These are phyloP conservation scores for Takifugu bimaculatus DNA, from an alignment of 2,113 vertebrate genomes.

Conservation along the genomic window DNA sequence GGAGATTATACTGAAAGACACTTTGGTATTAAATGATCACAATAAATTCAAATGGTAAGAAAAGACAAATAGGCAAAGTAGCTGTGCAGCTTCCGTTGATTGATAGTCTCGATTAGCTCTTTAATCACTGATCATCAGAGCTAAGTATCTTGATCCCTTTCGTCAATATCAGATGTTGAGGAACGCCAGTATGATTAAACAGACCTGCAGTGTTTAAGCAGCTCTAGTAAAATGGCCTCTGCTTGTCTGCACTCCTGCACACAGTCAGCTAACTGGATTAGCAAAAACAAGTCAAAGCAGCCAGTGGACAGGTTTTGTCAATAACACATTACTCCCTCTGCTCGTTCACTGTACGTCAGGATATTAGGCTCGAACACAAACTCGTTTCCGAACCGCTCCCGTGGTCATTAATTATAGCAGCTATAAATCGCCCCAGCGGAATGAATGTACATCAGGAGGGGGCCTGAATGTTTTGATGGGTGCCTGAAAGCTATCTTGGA, in stretches of 20 bases:
- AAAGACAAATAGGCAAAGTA: not conserved
- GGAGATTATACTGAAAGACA: too few relatives aligned
- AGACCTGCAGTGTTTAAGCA: conserved; percentile 22
- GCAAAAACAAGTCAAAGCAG: conserved; percentile 19
- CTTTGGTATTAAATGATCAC: too few relatives aligned
- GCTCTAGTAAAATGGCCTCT: conserved; percentile 5
- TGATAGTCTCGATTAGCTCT: conserved; percentile 23
- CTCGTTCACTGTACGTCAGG: conserved; percentile 19
- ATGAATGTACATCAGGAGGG: conserved; percentile 32
- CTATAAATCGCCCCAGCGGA: conserved; percentile 33
- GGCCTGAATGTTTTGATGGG: conserved; percentile 41
- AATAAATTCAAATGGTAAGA: not conserved
- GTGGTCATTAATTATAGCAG: conserved; percentile 35
- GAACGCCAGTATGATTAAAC: conserved; percentile 24
- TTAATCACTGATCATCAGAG: conserved; percentile 24
- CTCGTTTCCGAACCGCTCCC: conserved; percentile 13
- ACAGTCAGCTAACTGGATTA: conserved; percentile 39
- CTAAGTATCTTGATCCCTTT: conserved; percentile 18
- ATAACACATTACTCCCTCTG: conserved; percentile 23
- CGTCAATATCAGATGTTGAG: conserved; percentile 16
- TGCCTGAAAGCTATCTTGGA: conserved; percentile 33
- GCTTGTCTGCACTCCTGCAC: conserved; percentile 12
- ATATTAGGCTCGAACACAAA: conserved; percentile 26
- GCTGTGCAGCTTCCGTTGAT: conserved; percentile 8
- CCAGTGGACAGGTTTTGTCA: conserved; percentile 17